phyloP scores from a whole-genome alignment of 2,797 vertebrate species.

The Loris lydekkerianus region DNA sequence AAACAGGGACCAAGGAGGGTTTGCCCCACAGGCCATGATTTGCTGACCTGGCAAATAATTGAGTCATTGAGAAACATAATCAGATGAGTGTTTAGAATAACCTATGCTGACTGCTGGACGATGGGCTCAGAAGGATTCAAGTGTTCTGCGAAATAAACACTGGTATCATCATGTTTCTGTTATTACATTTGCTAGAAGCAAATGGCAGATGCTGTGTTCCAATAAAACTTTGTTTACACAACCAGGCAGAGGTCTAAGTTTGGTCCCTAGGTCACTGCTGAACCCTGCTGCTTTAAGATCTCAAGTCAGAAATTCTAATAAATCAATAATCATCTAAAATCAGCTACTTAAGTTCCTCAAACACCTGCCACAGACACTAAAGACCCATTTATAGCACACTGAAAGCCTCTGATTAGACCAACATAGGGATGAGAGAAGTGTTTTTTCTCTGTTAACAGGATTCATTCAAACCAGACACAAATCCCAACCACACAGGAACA shows the following conservation, averaged over 20 bases:
- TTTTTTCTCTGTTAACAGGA: neutral
- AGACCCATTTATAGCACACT: neutral
- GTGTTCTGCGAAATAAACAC: neutral
- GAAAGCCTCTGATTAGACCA: neutral
- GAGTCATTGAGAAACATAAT: neutral
- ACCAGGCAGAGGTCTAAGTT: neutral
- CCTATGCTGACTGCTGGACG: neutral
- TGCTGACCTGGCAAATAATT: neutral
- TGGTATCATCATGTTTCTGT: neutral
- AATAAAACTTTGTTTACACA: constrained; percentile 46
- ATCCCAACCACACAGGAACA: neutral
- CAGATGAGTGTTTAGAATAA: neutral
- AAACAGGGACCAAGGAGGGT: neutral
- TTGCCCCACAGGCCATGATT: neutral
- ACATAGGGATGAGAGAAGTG: neutral
- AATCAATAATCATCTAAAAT: constrained; percentile 2
- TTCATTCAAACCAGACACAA: constrained; percentile 3
- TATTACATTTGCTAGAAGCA: neutral
- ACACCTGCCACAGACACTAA: neutral
- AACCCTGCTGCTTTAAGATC: neutral
- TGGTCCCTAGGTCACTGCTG: neutral
- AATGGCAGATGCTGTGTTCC: neutral
- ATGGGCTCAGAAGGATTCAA: neutral
- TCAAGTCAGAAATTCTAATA: constrained; percentile 12
- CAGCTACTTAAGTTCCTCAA: neutral